Base-by-base conservation (phyloP, 2,888 invertebrate species). In the Ectemnius lituratus region DNA sequence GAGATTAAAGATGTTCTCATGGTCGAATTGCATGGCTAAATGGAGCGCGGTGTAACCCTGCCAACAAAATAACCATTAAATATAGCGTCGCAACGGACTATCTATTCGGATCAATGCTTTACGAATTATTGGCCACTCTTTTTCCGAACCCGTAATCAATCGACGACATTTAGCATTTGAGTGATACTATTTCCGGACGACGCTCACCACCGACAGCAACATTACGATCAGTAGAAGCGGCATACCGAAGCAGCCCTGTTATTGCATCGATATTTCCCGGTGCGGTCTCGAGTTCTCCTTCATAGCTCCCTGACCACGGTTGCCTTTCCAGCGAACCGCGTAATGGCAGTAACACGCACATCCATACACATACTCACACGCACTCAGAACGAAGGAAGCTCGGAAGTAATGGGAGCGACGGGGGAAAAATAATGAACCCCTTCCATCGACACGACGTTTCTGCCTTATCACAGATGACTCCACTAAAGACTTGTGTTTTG, bases 1-100 rank as follows among this genome's bases (percentile, higher is more conserved):
- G 13, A 98, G 92, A 86, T 96, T 95, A 91, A 96, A 97, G 67
- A 97, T 95, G 70, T 96, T 95, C 86, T 96, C 96, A 86, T 96
- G 96, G 23, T 96, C 96, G 91, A 96, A 97, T 91, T 97, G 97
- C 91, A 97, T 96, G 0, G 98, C 97, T 79, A 98, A 93, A 90
- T 99, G 98, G 49, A 98, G 92, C 67, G 98, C 96, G 75, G 98
- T 98, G 91, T 98, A 98, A 28, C 98, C 98, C 97, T 98, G 92
- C 0, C 59, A 93, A 85, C 64, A 61, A 8, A n/a, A 46, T 11
- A 46, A 37, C 13, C 16, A 2, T 52, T 52, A 52, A 37, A 37
- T 11, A 2, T 11, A 6, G 8, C 37, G 8, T 37, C 37, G 37
- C 6, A 11, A 6, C 1, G 5, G 5, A 37, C 8, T 37, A 16